Evolutionary conservation across 2,797 vertebrate species (phyloP), one percentile per base, ranked within the genome.

Genomic region (Esox lucius): DNA sequence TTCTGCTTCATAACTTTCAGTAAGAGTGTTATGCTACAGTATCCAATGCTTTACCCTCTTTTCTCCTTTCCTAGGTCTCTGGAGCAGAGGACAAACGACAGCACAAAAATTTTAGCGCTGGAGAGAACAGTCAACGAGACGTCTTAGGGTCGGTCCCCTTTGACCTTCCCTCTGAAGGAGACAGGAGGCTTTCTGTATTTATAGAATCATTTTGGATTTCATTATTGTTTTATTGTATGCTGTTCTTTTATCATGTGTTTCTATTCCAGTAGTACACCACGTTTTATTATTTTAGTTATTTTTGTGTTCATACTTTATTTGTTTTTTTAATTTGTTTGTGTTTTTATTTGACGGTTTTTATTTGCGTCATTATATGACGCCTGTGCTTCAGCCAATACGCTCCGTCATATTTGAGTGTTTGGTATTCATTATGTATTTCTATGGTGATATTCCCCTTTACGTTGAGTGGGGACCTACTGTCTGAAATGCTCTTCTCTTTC

Each of bases 111-210:
- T 65, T 91, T 98, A 74, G 94, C 97, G 86, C 92, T 98, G 87
- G 97, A 98, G 66, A 94, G 94, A 84, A 95, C 93, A 81, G 95
- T 97, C 85, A 98, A 98, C 51, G 94, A 98, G 88, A 98, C 96
- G 28, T 97, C 95, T 82, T 98, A 93, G 96, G 91, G 82, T 84
- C 71, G n/a, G n/a, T n/a, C n/a, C 24, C 42, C n/a, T 65, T 28
- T 12, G 62, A 76, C 6, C 64, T 6, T 3, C 17, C 83, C 72
- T 71, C 84, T 81, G 9, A 28, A 22, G 26, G 72, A 67, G 74
- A 68, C 3, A 56, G 31, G 73, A 84, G 70, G 81, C 85, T 71
- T 74, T 81, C 80, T 90, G 82, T 92, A 92, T 91, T 91, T 91
- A 91, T 89, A 89, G 79, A 90, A 76, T 67, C 77, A 75, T 82